Evolutionary conservation across 2,113 vertebrate species (phyloP).

Genomic region (Petromus typicus): DNA sequence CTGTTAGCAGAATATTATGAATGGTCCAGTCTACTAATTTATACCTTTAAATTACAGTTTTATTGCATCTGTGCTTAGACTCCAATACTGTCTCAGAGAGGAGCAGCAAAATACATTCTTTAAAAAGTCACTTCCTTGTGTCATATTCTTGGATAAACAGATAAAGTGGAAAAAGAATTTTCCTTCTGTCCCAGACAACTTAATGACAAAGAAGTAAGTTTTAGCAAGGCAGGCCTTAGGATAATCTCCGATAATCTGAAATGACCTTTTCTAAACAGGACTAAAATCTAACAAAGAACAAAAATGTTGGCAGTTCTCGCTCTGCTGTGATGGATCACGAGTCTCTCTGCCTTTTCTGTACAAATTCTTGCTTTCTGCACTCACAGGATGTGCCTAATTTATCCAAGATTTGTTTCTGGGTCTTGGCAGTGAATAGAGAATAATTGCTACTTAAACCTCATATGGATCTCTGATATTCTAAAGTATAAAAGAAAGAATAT

Average conservation of each 20-base stretch:
- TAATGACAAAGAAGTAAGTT: neutral
- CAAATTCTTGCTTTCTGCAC: neutral
- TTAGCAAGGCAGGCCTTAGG: neutral
- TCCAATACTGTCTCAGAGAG: neutral
- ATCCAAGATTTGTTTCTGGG: neutral
- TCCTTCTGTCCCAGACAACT: neutral
- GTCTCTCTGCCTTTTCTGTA: neutral
- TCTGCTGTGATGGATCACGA: neutral
- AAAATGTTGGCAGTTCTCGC: neutral
- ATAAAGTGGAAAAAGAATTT: neutral
- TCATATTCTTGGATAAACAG: neutral
- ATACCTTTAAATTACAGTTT: neutral
- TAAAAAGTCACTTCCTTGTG: neutral
- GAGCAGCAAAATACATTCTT: slow-evolving; percentile 20
- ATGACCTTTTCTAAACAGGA: neutral
- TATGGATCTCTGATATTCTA: neutral
- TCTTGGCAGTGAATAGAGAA: neutral
- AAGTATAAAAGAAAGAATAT: neutral
- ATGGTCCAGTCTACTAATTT: neutral
- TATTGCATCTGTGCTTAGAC: slow-evolving; percentile 10
- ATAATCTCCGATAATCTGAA: neutral
- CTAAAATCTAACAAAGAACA: neutral
- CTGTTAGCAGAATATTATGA: neutral
- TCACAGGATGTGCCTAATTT: neutral
- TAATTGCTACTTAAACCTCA: neutral